Percentiles rank a stretch among this genome's conserved stretches.
Evolutionary conservation across 2,888 invertebrate species (phyloP).

Genomic region (Spatulosminthurus flaviceps): DNA sequence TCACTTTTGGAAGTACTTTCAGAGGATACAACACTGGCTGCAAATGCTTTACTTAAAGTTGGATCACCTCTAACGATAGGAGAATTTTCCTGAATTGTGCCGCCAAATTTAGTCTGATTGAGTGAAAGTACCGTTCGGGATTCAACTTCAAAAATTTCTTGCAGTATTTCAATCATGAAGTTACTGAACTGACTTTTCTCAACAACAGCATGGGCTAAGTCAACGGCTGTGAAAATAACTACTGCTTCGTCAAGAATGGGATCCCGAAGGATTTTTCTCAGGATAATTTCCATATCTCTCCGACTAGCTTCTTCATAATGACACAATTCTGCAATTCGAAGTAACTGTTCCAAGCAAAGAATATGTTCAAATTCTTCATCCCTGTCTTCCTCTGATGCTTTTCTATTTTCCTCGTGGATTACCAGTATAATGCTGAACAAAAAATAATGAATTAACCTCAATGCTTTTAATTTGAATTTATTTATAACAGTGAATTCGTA

Average conservation of each 20-base stretch:
- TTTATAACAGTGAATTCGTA: too few relatives aligned
- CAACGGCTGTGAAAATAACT: slow-evolving; percentile 38
- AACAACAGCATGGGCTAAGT: slow-evolving; percentile 38
- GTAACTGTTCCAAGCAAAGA: slow-evolving; percentile 42
- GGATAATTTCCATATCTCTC: slow-evolving; percentile 11
- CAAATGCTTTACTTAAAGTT: not conserved
- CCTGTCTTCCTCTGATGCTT: slow-evolving; percentile 18
- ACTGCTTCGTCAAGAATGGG: slow-evolving; percentile 49
- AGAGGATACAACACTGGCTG: not conserved
- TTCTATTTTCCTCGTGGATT: slow-evolving; percentile 45
- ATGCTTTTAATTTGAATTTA: too few relatives aligned
- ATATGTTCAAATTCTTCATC: slow-evolving; percentile 48
- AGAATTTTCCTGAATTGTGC: not conserved
- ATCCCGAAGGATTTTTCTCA: slow-evolving; percentile 45
- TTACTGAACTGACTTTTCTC: slow-evolving; percentile 31
- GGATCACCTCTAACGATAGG: not conserved
- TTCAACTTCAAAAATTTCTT: slow-evolving; percentile 47
- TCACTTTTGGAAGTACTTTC: too few relatives aligned
- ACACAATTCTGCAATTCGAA: slow-evolving; percentile 36
- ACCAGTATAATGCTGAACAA: not conserved
- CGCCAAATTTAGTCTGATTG: not conserved
- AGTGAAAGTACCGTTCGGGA: not conserved
- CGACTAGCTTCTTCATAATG: slow-evolving; percentile 46
- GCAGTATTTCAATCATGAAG: slow-evolving; percentile 45
- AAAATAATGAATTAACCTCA: not conserved